Percentiles rank a stretch among this genome's conserved stretches.
These are phyloP conservation scores for Limnephilus auricula DNA, from an alignment of 2,888 invertebrate genomes.

Conservation along the genomic window DNA sequence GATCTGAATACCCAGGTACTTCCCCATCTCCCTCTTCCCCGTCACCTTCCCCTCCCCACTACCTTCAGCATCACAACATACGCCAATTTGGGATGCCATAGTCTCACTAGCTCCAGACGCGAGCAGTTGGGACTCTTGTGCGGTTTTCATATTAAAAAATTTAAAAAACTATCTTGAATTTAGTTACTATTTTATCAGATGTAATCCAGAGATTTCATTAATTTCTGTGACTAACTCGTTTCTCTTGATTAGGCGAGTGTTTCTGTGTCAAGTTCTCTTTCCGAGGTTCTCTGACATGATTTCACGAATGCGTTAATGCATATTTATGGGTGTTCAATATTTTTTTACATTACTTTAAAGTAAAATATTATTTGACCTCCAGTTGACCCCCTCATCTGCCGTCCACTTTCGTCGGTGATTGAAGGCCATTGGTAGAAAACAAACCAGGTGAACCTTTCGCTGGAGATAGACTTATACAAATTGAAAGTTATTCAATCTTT, in stretches of 20 bases:
- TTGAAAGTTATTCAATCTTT: neutral
- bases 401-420: neutral
- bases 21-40: no score
- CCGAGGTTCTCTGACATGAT: neutral
- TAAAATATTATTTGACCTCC: neutral
- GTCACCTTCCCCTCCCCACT: no score
- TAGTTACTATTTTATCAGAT: neutral
- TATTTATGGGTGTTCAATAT: neutral
- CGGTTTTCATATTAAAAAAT: no score
- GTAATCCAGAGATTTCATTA: neutral
- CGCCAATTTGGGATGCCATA: no score
- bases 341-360: neutral
- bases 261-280: neutral
- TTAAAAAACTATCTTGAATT: neutral
- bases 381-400: neutral
- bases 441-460: neutral
- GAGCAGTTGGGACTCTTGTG: no score
- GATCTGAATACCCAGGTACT: no score
- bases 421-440: neutral
- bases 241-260: neutral
- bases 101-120: no score
- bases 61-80: no score
- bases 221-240: neutral
- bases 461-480: neutral
- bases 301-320: neutral